A percentile compares a stretch with the other conserved stretches of the same genome.
phyloP scores from a whole-genome alignment of 1,140 invertebrate genomes.

The Lysiphlebus fabarum region DNA sequence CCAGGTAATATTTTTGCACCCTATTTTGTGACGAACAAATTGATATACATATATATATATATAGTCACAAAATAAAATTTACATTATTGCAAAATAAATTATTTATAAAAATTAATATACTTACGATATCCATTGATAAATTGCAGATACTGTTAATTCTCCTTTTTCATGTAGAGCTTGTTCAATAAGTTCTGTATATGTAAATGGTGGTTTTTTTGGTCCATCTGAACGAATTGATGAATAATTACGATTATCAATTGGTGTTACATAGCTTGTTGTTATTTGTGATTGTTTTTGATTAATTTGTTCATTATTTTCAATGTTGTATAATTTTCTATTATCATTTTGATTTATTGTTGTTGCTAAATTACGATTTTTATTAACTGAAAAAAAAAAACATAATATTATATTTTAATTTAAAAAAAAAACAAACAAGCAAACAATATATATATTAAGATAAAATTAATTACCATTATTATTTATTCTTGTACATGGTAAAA shows the following conservation, averaged over 20 bases:
- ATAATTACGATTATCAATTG: constrained; percentile 31
- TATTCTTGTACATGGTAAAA: constrained; percentile 19
- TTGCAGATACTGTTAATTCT: constrained; percentile 83
- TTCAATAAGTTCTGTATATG: constrained; percentile 85
- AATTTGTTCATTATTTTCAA: background rate
- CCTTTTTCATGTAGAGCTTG: constrained; percentile 78
- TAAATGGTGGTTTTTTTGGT: constrained; percentile 75
- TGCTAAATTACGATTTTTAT: constrained; percentile 21
- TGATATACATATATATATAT: no score
- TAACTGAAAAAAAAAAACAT: background rate
- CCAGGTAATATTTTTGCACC: constrained; percentile 34
- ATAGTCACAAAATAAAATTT: constrained; percentile 15
- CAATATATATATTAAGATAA: no score
- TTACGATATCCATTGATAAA: constrained; percentile 92
- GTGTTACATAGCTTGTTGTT: background rate
- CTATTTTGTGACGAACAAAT: background rate
- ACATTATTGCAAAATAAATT: constrained; percentile 19
- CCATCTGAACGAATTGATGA: constrained; percentile 40
- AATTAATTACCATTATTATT: constrained; percentile 27
- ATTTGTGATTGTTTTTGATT: constrained; percentile 4
- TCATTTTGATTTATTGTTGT: constrained; percentile 19
- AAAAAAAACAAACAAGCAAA: background rate
- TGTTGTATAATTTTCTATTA: no score
- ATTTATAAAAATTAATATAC: constrained; percentile 45
- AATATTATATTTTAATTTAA: background rate